phyloP scores from a whole-genome alignment of 2,888 invertebrate species.

The Ormyrus thymus region DNA sequence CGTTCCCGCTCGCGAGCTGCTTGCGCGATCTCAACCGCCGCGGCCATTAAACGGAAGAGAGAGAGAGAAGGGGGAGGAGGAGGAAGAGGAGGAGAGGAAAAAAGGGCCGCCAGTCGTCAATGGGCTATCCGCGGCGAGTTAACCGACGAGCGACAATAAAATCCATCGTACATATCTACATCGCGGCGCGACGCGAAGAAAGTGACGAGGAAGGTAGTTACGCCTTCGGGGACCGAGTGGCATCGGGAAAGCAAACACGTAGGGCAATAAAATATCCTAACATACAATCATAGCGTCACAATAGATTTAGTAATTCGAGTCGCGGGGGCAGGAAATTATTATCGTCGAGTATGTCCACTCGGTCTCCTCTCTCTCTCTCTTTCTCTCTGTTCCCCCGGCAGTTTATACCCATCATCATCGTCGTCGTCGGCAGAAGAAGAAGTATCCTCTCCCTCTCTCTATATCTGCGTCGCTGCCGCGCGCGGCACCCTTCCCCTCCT shows the following conservation, averaged over 20 bases:
- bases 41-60: conserved; percentile 34
- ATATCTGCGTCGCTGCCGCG: background rate
- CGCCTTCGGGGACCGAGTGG: background rate
- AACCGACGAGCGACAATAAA: conserved; percentile 51
- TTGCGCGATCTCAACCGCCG: background rate
- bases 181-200: conserved; percentile 11
- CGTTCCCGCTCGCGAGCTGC: background rate
- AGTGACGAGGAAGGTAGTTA: conserved; percentile 10
- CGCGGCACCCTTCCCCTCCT: conserved; percentile 16
- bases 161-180: conserved; percentile 30
- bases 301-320: conserved; percentile 52
- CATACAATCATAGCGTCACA: conserved; percentile 41
- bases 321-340: conserved; percentile 45
- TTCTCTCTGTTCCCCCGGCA: conserved; percentile 15
- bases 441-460: too few species aligned
- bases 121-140: conserved; percentile 13
- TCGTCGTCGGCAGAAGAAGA: too few species aligned
- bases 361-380: conserved; percentile 21
- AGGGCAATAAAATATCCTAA: conserved; percentile 46
- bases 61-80: background rate
- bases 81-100: background rate
- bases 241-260: conserved; percentile 43
- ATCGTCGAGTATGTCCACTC: conserved; percentile 23
- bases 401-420: too few species aligned
- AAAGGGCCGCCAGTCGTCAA: background rate